Base-by-base conservation (phyloP, 2,113 vertebrate species). In the Callorhinus ursinus region DNA sequence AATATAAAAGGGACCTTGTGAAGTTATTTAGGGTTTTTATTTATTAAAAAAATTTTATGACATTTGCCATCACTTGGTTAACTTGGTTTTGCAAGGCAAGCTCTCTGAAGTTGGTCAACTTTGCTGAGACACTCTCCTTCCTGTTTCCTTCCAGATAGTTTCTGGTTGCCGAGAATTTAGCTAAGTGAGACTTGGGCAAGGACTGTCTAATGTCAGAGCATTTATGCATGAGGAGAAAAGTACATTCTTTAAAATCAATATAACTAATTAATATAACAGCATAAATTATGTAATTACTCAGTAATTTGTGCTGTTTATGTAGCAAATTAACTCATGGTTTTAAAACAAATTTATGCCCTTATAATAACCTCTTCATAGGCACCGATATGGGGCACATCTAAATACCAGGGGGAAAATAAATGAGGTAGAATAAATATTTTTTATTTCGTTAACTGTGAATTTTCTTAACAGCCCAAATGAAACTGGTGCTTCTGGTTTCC, bases 351-450 rank as follows among this genome's bases (percentile, higher is more conserved):
- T 31, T 90, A 72, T 71, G 76, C 10, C 61, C 69, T 90, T 94
- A n/a, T 63, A 89, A 81, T 97, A 92, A 94, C 57, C 57, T 90
- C 49, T 85, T 95, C 61, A 13, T 10, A 49, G 76, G 39, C 67
- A 79, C n/a, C 22, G 77, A 61, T 61, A 26, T 80, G 71, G n/a
- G 80, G 65, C n/a, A 85, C 31, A 26, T 96, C 69, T 94, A 81
- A 92, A 82, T 95, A 92, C 86, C 76, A 71, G 88, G 76, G 65
- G 80, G 57, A 97, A 96, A 92, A 97, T 95, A 96, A 97, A 97
- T 83, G 89, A 97, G 69, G 87, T 95, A 84, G 51, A 90, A 79
- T 95, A 97, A 96, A 96, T 97, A 96, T 92, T 96, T 97, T 97
- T 76, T 90, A 88, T 97, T 96, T 84, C 28, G n/a, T 88, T 96